Conservation (phyloP, 2,888 invertebrate species). For the Sisyra terminalis region DNA sequence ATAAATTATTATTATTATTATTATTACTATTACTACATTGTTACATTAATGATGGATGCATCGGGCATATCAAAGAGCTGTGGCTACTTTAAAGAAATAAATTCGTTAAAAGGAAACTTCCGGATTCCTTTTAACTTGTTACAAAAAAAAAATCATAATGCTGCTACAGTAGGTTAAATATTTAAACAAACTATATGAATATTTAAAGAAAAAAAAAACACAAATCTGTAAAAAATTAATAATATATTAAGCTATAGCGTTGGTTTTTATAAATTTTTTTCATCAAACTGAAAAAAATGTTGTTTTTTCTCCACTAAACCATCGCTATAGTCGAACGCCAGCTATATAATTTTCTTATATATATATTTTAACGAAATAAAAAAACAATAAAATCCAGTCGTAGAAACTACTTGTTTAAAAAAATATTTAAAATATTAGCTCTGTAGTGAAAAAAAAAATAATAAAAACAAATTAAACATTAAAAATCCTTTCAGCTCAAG, state of each 20-base stretch:
- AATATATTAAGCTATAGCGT: neutral
- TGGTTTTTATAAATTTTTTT: neutral
- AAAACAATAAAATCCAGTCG: no score
- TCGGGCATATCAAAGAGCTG: slow-evolving; percentile 9
- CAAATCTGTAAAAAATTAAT: neutral
- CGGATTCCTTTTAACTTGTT: neutral
- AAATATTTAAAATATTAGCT: no score
- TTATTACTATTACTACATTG: neutral
- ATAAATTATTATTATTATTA: neutral
- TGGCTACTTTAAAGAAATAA: slow-evolving; percentile 4
- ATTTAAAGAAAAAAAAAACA: neutral
- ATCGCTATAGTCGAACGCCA: no score
- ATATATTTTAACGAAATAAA: no score
- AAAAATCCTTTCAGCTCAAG: no score
- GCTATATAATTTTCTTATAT: no score
- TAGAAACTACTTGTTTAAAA: no score
- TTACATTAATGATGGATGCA: slow-evolving; percentile 6
- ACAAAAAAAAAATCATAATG: neutral
- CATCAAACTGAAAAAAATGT: neutral
- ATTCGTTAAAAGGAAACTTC: slow-evolving; percentile 1
- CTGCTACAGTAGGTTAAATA: slow-evolving; percentile 3
- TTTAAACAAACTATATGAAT: neutral
- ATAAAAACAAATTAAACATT: no score
- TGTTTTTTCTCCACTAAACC: no score
- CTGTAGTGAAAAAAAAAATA: no score